Percentiles rank a stretch among this genome's conserved stretches.
phyloP scores from a whole-genome alignment of 92 coral and sea anemone genomes.

The Paragorgia papillata region DNA sequence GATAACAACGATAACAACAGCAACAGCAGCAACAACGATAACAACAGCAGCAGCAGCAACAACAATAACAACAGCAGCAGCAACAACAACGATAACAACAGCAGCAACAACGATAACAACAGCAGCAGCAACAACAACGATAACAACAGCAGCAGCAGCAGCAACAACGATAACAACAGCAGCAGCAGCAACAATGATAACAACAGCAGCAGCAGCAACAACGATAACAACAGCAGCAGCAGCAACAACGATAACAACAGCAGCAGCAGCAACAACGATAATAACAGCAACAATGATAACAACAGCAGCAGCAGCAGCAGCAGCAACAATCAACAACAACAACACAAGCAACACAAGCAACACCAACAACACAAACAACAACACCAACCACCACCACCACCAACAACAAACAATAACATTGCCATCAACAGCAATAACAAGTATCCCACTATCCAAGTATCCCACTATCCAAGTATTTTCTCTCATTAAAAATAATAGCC shows the following conservation, averaged over 20 bases:
- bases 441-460: no score
- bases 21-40: background rate
- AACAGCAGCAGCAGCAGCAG: no score
- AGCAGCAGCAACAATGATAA: background rate
- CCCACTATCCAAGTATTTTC: background rate
- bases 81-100: background rate
- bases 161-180: background rate
- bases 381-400: no score
- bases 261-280: no score
- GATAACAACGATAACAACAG: background rate
- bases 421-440: no score
- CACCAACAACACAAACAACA: no score
- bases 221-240: background rate
- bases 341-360: no score
- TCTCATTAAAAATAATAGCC: constrained; percentile 33
- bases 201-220: background rate
- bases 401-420: no score
- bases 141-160: background rate
- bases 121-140: background rate
- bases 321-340: no score
- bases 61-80: background rate
- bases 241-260: background rate
- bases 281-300: no score
- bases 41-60: no score
- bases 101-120: background rate